These are phyloP conservation scores for Danio kyathit DNA, from an alignment of 2,797 vertebrate species.

Conservation along the genomic window DNA sequence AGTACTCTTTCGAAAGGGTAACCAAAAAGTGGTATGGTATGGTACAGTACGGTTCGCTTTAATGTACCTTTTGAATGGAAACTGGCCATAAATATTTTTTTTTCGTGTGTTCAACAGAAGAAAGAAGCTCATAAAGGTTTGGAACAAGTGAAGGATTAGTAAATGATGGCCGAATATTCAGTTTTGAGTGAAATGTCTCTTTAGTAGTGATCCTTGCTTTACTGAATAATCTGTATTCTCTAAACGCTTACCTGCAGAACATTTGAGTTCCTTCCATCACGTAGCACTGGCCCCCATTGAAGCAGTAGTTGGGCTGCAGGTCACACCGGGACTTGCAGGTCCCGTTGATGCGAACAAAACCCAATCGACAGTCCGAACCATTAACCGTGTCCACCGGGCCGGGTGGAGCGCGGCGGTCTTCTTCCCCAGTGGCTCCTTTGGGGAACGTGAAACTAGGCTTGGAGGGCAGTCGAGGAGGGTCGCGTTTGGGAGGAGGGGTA, in stretches of 20 bases:
- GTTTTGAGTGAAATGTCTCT: too few species aligned
- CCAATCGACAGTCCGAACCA: conserved; percentile 82
- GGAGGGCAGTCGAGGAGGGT: conserved; percentile 63
- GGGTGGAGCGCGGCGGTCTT: conserved; percentile 60
- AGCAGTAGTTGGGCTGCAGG: conserved; percentile 90
- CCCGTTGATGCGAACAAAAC: conserved; percentile 85
- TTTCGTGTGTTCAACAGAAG: too few species aligned
- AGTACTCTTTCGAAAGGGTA: too few species aligned
- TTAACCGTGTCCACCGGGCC: conserved; percentile 67
- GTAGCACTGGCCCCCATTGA: conserved; percentile 97
- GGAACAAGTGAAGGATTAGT: too few species aligned
- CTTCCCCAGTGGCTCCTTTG: conserved; percentile 52
- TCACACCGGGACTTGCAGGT: conserved; percentile 93
- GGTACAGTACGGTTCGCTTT: too few species aligned
- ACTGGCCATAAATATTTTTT: too few species aligned
- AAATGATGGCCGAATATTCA: too few species aligned
- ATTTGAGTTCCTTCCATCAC: conserved; percentile 89
- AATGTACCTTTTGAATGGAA: too few species aligned
- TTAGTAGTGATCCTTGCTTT: background rate
- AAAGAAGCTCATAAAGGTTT: too few species aligned
- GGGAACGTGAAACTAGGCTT: conserved; percentile 64
- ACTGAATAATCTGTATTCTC: background rate
- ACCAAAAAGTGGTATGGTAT: too few species aligned
- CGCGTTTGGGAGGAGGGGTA: conserved; percentile 68
- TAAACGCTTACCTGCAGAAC: conserved; percentile 89